A percentile compares a stretch with the other conserved stretches of the same genome.
These are phyloP conservation scores for Noturus placidus DNA, from an alignment of 2,113 vertebrate genomes.

Conservation along the genomic window DNA sequence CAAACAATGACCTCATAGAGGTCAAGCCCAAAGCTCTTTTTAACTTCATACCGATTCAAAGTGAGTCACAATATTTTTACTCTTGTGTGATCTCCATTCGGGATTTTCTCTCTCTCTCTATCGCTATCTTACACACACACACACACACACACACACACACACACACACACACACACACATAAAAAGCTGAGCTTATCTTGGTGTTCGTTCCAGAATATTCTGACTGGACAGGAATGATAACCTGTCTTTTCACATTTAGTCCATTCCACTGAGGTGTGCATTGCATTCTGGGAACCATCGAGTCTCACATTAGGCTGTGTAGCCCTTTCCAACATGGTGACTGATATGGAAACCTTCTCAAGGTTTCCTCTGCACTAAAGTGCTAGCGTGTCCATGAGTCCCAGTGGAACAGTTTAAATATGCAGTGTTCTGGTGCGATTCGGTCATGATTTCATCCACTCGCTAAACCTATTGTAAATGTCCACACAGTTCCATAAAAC, in stretches of 20 bases:
- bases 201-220: slow-evolving; percentile 7
- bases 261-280: background rate
- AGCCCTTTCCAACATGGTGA: background rate
- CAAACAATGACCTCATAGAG: slow-evolving; percentile 28
- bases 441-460: background rate
- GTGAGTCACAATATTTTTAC: slow-evolving; percentile 16
- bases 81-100: slow-evolving; percentile 34
- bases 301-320: background rate
- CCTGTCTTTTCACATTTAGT: background rate
- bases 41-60: background rate
- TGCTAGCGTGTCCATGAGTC: background rate
- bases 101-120: slow-evolving; percentile 53
- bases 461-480: background rate
- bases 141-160: background rate
- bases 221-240: background rate
- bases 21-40: slow-evolving; percentile 23
- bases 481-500: background rate
- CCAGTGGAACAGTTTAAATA: background rate
- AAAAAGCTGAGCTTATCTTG: slow-evolving; percentile 26
- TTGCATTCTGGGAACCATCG: background rate
- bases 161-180: background rate
- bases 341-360: background rate
- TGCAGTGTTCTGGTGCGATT: background rate
- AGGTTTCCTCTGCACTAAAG: background rate
- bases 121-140: slow-evolving; percentile 47